phyloP scores from a whole-genome alignment of 1,140 invertebrate species.

The Penaeus indicus region DNA sequence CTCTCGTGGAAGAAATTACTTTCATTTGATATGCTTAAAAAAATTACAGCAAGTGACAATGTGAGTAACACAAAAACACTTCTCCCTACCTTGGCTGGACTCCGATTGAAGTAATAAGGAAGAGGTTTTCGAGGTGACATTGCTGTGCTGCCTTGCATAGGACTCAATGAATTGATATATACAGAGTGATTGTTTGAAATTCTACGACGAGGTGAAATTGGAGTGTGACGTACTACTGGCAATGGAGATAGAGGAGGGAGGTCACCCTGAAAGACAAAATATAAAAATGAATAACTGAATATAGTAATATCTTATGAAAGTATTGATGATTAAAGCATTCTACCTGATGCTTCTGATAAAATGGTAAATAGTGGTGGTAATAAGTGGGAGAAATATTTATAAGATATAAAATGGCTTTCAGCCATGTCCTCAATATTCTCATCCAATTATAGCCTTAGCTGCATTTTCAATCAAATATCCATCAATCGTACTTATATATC shows the following conservation, averaged over 20 bases:
- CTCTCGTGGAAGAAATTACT: too few relatives aligned
- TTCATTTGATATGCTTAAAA: not conserved
- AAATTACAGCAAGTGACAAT: too few relatives aligned
- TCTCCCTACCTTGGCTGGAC: constrained; percentile 85
- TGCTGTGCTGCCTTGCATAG: constrained; percentile 69
- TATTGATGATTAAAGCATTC: too few relatives aligned
- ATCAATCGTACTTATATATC: too few relatives aligned
- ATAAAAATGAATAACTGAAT: not conserved
- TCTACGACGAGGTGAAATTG: constrained; percentile 79
- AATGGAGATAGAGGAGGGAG: constrained; percentile 83
- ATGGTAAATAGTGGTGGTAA: not conserved
- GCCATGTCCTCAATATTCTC: not conserved
- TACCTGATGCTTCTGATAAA: not conserved
- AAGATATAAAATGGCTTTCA: not conserved
- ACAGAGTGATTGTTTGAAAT: constrained; percentile 79
- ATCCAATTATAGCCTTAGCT: too few relatives aligned
- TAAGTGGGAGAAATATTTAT: too few relatives aligned
- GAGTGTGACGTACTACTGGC: constrained; percentile 77
- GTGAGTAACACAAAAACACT: not conserved
- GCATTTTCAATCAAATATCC: too few relatives aligned
- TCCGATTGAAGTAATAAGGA: constrained; percentile 88
- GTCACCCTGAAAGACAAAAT: constrained; percentile 67
- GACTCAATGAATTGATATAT: constrained; percentile 76
- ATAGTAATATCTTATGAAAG: not conserved
- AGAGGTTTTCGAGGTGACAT: constrained; percentile 77